Conservation (phyloP, 2,888 invertebrate species). For the Endotricha flammealis region DNA sequence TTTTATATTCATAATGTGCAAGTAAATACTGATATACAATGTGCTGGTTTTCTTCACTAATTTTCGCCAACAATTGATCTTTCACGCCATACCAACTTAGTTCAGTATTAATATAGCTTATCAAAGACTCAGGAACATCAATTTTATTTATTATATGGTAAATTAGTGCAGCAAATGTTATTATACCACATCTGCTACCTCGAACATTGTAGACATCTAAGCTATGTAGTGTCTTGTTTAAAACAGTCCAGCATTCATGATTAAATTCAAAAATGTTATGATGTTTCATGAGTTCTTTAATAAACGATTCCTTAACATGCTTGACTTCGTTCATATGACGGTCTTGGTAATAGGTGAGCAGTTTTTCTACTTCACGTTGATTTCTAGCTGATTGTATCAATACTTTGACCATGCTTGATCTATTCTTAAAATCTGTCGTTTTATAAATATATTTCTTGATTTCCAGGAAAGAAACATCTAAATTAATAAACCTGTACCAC, state of each 20-base stretch:
- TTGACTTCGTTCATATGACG: conserved; percentile 44
- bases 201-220: conserved; percentile 32
- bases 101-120: conserved; percentile 17
- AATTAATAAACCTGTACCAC: conserved; percentile 48
- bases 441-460: conserved; percentile 35
- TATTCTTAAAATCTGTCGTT: conserved; percentile 27
- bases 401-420: conserved; percentile 32
- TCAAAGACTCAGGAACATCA: conserved; percentile 28
- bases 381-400: conserved; percentile 36
- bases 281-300: conserved; percentile 27
- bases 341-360: conserved; percentile 44
- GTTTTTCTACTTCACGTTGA: conserved; percentile 31
- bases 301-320: conserved; percentile 31
- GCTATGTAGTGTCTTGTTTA: conserved; percentile 43
- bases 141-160: conserved; percentile 38
- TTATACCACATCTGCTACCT: conserved; percentile 14
- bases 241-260: conserved; percentile 40
- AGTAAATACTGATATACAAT: conserved; percentile 28
- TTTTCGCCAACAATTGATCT: conserved; percentile 17
- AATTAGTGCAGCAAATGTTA: conserved; percentile 29
- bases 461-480: conserved; percentile 34
- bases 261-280: conserved; percentile 41
- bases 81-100: conserved; percentile 14
- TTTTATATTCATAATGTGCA: conserved; percentile 27
- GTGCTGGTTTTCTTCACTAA: conserved; percentile 19